These are phyloP conservation scores for Passer montanus DNA, from an alignment of 2,113 vertebrate genomes.

Conservation along the genomic window DNA sequence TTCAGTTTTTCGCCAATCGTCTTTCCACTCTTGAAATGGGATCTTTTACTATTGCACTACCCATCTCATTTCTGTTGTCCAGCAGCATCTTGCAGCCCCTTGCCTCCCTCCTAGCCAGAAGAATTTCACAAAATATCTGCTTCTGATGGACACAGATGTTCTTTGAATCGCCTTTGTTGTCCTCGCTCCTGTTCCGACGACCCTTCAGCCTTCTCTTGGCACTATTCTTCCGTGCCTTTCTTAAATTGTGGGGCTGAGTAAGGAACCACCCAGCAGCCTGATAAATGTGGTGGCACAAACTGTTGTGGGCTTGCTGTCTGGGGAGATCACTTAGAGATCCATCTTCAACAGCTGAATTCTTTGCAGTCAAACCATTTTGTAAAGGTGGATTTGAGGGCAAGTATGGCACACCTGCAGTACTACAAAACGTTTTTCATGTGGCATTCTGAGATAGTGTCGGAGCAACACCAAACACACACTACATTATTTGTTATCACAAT, in stretches of 20 bases:
- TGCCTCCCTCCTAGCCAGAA: neutral
- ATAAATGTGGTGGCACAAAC: neutral
- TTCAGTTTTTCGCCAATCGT: neutral
- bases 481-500: constrained; percentile 17
- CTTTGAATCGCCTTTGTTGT: neutral
- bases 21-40: neutral
- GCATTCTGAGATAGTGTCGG: neutral
- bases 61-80: neutral
- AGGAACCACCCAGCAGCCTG: neutral
- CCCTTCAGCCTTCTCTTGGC: neutral
- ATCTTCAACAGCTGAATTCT: neutral
- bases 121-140: neutral
- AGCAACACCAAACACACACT: neutral
- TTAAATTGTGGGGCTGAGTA: neutral
- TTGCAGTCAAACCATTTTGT: neutral
- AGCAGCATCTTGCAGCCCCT: neutral
- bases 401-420: neutral
- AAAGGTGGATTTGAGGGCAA: constrained; percentile 1
- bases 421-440: neutral
- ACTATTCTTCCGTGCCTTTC: neutral
- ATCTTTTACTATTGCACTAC: neutral
- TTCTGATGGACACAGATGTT: neutral
- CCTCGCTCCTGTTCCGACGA: neutral
- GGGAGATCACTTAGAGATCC: neutral
- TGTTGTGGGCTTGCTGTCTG: neutral